These are phyloP conservation scores for Gonioctena quinquepunctata DNA, from an alignment of 1,140 invertebrate genomes.

Conservation along the genomic window DNA sequence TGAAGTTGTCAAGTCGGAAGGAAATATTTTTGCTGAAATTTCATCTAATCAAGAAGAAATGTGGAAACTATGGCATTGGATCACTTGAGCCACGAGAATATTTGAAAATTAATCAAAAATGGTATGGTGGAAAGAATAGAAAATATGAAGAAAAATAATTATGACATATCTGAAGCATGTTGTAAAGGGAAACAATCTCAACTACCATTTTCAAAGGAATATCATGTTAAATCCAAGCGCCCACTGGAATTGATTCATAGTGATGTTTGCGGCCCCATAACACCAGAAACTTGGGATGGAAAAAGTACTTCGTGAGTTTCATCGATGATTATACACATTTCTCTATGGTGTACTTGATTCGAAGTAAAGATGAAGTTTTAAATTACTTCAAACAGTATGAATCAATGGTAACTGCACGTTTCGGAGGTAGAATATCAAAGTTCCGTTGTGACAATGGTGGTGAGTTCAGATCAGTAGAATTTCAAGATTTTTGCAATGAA, in stretches of 20 bases:
- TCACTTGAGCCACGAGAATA: too few species aligned
- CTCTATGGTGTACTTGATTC: not conserved
- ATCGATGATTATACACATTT: not conserved
- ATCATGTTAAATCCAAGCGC: not conserved
- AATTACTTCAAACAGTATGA: not conserved
- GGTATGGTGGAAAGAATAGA: not conserved
- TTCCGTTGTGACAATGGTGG: not conserved
- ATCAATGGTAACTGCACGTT: not conserved
- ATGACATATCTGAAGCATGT: not conserved
- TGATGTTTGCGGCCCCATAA: not conserved
- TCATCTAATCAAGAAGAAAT: too few species aligned
- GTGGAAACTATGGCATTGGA: too few species aligned
- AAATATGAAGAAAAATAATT: not conserved
- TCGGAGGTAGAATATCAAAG: not conserved
- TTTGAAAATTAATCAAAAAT: not conserved
- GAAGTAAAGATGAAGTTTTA: not conserved
- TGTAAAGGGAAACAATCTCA: not conserved
- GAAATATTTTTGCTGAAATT: too few species aligned
- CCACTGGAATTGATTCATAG: not conserved
- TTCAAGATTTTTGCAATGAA: not conserved
- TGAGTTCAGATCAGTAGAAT: not conserved
- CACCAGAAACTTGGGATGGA: not conserved
- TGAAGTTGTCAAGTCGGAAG: too few species aligned
- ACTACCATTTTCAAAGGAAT: not conserved
- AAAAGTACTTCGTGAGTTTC: not conserved